A percentile compares a stretch with the other conserved stretches of the same genome.
Conservation (phyloP, 2,888 invertebrate species). For the Archips xylosteana region DNA sequence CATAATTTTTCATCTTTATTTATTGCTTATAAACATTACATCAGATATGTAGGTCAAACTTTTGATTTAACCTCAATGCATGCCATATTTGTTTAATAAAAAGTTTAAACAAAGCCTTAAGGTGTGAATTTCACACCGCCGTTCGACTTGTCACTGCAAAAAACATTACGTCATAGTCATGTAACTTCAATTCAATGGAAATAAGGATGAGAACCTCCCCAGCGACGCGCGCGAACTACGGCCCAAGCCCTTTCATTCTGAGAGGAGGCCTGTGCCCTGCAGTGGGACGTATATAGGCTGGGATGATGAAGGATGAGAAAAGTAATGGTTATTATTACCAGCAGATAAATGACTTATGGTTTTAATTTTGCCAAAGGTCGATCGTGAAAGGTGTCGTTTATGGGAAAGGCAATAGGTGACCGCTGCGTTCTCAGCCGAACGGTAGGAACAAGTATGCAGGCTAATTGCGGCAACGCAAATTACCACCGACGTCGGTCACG, state of each 20-base stretch:
- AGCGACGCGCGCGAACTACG: too few relatives aligned
- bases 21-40: background rate
- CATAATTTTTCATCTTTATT: background rate
- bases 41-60: background rate
- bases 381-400: background rate
- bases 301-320: too few relatives aligned
- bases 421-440: background rate
- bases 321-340: too few relatives aligned
- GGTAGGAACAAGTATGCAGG: slow-evolving; percentile 18
- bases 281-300: too few relatives aligned
- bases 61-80: background rate
- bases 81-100: background rate
- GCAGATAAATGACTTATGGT: background rate
- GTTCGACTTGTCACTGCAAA: background rate
- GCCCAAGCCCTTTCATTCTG: too few relatives aligned
- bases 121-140: background rate
- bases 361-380: background rate
- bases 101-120: slow-evolving; percentile 2
- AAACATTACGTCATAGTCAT: background rate
- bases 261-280: too few relatives aligned
- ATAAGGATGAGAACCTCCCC: too few relatives aligned
- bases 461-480: slow-evolving; percentile 34
- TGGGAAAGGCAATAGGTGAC: background rate
- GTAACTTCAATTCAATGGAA: background rate
- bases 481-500: slow-evolving; percentile 32